phyloP scores from a whole-genome alignment of 2,888 invertebrate species.

The Cheilosia variabilis region DNA sequence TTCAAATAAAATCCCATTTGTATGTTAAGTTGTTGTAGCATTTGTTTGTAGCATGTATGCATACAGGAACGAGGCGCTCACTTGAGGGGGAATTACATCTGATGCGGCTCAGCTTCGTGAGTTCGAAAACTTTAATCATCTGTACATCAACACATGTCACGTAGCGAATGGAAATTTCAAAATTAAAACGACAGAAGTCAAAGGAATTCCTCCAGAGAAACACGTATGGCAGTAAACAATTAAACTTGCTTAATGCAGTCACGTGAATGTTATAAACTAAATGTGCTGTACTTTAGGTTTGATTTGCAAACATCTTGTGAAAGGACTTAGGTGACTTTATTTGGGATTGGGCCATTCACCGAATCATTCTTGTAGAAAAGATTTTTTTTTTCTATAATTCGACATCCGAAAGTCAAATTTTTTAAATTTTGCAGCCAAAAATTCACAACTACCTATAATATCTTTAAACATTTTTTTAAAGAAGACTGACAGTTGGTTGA shows the following conservation, averaged over 20 bases:
- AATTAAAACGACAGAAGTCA: slow-evolving; percentile 23
- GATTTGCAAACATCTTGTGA: too few relatives aligned
- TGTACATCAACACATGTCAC: slow-evolving; percentile 51
- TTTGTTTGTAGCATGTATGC: not conserved
- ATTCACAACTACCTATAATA: too few relatives aligned
- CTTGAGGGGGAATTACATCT: slow-evolving; percentile 5
- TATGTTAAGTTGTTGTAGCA: not conserved
- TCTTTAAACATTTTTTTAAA: too few relatives aligned
- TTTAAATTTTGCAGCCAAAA: too few relatives aligned
- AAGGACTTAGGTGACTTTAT: too few relatives aligned
- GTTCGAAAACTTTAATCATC: slow-evolving; percentile 20
- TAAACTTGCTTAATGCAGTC: not conserved
- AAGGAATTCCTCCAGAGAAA: not conserved
- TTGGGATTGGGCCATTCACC: too few relatives aligned
- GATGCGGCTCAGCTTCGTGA: slow-evolving; percentile 3
- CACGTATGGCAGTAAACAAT: slow-evolving; percentile 5
- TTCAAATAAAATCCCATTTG: slow-evolving; percentile 6
- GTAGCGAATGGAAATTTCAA: slow-evolving; percentile 49
- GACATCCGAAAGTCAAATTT: too few relatives aligned
- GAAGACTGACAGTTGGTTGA: too few relatives aligned
- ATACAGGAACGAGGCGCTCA: not conserved
- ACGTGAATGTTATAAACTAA: too few relatives aligned
- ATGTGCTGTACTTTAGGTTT: too few relatives aligned
- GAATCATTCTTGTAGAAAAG: too few relatives aligned
- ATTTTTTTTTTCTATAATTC: too few relatives aligned